phyloP scores from a whole-genome alignment of 2,113 vertebrate genomes.

The Ciconia stormi region DNA sequence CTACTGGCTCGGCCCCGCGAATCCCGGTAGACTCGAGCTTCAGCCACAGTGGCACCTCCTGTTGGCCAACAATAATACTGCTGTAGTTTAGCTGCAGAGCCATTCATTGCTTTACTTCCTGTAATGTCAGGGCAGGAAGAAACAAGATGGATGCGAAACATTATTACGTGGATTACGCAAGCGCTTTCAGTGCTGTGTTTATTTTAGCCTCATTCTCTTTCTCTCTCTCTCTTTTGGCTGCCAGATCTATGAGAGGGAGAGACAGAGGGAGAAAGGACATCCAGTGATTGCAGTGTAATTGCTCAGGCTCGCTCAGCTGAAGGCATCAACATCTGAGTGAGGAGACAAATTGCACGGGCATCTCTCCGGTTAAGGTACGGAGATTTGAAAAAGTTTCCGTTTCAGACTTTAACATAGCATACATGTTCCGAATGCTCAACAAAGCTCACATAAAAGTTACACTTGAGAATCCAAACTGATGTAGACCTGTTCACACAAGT shows the following conservation, averaged over 20 bases:
- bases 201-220: background rate
- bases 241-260: background rate
- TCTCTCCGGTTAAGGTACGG: background rate
- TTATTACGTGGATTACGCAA: constrained; percentile 71
- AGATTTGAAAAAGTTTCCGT: background rate
- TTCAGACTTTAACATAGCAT: background rate
- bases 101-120: constrained; percentile 90
- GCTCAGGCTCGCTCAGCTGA: background rate
- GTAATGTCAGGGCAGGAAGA: constrained; percentile 84
- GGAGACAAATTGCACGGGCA: background rate
- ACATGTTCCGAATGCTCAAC: background rate
- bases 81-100: constrained; percentile 92
- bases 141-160: constrained; percentile 80
- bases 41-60: constrained; percentile 95
- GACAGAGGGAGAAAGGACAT: background rate
- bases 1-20: constrained; percentile 92
- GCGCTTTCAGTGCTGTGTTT: background rate
- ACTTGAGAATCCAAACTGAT: background rate
- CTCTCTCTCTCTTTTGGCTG: background rate
- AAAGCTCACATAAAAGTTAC: background rate
- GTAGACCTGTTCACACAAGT: background rate
- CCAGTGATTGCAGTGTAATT: background rate
- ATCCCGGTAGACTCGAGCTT: constrained; percentile 97
- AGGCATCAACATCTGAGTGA: background rate
- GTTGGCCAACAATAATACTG: constrained; percentile 96